phyloP scores from a whole-genome alignment of 2,888 invertebrate genomes.

The Merodon equestris region DNA sequence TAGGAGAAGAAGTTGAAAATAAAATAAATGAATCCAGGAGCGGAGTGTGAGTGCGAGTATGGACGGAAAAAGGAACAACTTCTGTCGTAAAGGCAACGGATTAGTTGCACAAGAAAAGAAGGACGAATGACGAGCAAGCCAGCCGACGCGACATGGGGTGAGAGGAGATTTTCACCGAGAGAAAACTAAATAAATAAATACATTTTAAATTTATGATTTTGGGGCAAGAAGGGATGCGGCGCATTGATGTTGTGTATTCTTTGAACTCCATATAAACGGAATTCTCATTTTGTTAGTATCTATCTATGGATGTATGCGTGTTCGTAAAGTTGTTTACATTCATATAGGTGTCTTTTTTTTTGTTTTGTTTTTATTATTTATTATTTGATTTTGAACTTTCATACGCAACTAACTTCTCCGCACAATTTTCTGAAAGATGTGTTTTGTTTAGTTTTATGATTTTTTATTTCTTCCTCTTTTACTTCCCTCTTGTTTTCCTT shows the following conservation, averaged over 20 bases:
- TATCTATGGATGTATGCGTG: neutral
- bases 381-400: conserved; percentile 69
- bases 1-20: conserved; percentile 60
- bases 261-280: conserved; percentile 47
- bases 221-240: conserved; percentile 65
- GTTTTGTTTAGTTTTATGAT: conserved; percentile 55
- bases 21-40: conserved; percentile 66
- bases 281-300: conserved; percentile 18
- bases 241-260: conserved; percentile 61
- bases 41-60: conserved; percentile 58
- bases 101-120: conserved; percentile 57
- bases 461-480: conserved; percentile 24
- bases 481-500: conserved; percentile 24
- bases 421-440: conserved; percentile 54
- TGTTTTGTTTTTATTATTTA: conserved; percentile 67
- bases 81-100: conserved; percentile 66
- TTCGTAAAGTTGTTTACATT: neutral
- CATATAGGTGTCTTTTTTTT: conserved; percentile 7
- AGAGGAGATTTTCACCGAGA: conserved; percentile 51
- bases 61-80: conserved; percentile 59
- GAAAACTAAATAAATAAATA: conserved; percentile 69
- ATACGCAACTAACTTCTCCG: conserved; percentile 67
- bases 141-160: conserved; percentile 5
- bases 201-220: conserved; percentile 69
- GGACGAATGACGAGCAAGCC: conserved; percentile 4